A percentile compares a stretch with the other conserved stretches of the same genome.
These are phyloP conservation scores for Azorinus chamasolen DNA, from an alignment of 2,888 invertebrate species.

Conservation along the genomic window DNA sequence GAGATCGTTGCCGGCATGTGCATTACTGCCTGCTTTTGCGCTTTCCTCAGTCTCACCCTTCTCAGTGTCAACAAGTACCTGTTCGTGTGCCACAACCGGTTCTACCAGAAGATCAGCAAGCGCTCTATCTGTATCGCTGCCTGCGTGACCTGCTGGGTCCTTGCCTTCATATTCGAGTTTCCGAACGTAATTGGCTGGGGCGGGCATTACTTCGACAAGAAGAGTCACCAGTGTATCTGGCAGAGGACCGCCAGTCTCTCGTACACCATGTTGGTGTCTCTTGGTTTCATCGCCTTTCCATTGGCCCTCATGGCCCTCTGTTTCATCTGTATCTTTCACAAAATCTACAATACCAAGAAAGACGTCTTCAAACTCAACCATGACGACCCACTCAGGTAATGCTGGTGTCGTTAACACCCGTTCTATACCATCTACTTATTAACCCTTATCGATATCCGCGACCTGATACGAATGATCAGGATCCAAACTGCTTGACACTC, in stretches of 20 bases:
- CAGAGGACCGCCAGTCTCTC: constrained; percentile 79
- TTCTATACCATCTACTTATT: background rate
- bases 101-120: constrained; percentile 72
- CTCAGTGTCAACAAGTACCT: constrained; percentile 79
- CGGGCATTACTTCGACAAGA: constrained; percentile 79
- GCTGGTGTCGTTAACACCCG: too few relatives aligned
- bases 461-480: too few relatives aligned
- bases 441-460: background rate
- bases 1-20: constrained; percentile 77
- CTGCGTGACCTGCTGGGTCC: constrained; percentile 75
- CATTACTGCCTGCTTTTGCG: constrained; percentile 82
- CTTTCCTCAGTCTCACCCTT: constrained; percentile 79
- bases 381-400: constrained; percentile 64
- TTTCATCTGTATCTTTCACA: constrained; percentile 76
- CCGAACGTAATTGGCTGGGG: constrained; percentile 82
- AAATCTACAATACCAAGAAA: constrained; percentile 74
- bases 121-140: constrained; percentile 66
- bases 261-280: constrained; percentile 79
- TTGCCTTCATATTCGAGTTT: constrained; percentile 77
- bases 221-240: constrained; percentile 82
- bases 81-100: constrained; percentile 70
- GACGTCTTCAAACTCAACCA: constrained; percentile 70
- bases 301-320: constrained; percentile 72
- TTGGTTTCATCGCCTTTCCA: constrained; percentile 74
- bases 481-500: too few relatives aligned